phyloP scores from a whole-genome alignment of 2,113 vertebrate genomes.

The Cynopterus brachyotis region DNA sequence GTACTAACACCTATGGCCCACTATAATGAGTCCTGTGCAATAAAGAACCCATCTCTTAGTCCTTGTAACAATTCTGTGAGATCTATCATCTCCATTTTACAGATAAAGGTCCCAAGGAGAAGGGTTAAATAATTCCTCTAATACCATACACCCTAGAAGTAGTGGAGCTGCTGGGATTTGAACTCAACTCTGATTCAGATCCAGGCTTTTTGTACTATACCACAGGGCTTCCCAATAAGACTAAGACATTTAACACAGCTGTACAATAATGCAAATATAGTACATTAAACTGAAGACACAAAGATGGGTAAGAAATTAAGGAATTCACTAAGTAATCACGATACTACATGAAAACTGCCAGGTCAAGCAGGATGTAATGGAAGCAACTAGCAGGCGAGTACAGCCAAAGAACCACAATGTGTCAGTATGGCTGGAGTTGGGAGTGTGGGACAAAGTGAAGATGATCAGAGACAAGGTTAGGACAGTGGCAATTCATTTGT shows the following conservation, averaged over 20 bases:
- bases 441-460: not conserved
- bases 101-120: not conserved
- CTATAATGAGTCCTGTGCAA: not conserved
- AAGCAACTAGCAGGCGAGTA: not conserved
- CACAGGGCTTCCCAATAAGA: not conserved
- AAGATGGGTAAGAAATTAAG: not conserved
- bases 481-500: not conserved
- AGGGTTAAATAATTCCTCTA: not conserved
- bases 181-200: not conserved
- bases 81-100: not conserved
- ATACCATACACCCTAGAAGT: not conserved
- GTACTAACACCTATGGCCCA: not conserved
- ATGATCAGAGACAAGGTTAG: not conserved
- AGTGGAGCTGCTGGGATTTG: not conserved
- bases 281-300: not conserved
- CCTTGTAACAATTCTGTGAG: not conserved
- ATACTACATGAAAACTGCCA: not conserved
- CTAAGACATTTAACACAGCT: not conserved
- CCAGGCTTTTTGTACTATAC: not conserved
- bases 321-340: conserved; percentile 4
- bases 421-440: not conserved
- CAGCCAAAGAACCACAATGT: not conserved
- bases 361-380: not conserved
- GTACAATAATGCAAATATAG: not conserved
- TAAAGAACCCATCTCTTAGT: not conserved